Evolutionary conservation across 2,113 vertebrate species (phyloP).

Genomic region (Xiphophorus couchianus): DNA sequence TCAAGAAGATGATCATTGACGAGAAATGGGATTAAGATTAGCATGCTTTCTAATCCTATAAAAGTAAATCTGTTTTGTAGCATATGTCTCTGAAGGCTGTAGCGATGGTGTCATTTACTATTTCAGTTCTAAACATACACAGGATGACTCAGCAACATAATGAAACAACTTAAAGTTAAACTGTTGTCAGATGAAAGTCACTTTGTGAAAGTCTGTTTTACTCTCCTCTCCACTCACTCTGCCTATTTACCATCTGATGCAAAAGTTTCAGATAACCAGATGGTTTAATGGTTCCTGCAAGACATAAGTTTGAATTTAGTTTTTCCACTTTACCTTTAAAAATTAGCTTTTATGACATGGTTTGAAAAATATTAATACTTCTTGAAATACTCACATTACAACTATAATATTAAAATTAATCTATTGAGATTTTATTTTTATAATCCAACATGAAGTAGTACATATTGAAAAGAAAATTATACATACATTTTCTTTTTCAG

Average conservation of each 20-base stretch:
- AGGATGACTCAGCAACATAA: not conserved
- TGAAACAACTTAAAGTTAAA: no score
- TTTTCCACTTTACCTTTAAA: no score
- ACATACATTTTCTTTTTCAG: no score
- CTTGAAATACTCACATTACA: no score
- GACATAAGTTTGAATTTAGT: not conserved
- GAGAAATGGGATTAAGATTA: conserved; percentile 44
- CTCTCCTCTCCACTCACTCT: no score
- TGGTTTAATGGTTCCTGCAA: not conserved
- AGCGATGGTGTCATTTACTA: fast-evolving
- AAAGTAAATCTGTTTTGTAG: conserved; percentile 22
- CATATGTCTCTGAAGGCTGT: conserved; percentile 10
- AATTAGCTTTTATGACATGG: no score
- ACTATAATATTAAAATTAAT: no score
- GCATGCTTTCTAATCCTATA: conserved; percentile 37
- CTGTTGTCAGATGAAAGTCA: not conserved
- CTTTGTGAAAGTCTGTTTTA: not conserved
- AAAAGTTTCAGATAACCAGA: not conserved
- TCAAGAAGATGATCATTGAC: conserved; percentile 21
- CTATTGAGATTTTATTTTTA: not conserved
- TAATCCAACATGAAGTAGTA: not conserved
- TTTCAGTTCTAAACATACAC: not conserved
- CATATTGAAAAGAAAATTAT: not conserved
- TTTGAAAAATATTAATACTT: no score
- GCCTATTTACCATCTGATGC: not conserved